Base-by-base conservation (phyloP, 2,888 invertebrate species). In the Embidobia sp. region DNA sequence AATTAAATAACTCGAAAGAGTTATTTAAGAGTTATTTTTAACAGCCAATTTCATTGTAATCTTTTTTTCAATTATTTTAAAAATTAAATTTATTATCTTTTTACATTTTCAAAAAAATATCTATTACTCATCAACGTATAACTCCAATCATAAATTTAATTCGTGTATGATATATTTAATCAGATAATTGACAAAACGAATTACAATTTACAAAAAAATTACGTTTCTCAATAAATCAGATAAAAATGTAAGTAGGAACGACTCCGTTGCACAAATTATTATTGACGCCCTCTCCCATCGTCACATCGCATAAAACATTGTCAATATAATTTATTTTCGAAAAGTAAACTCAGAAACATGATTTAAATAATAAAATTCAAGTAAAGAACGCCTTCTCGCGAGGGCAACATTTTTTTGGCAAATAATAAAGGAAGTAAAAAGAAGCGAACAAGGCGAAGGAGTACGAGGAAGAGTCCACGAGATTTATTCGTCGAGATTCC, bases 311-410 rank as follows among this genome's bases (percentile, higher is more conserved):
- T 67, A 40, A 67, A 57, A 33, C 42, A 44, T 66, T 66, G 51
- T 66, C 53, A 53, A 66, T 66, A 53, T 57, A 67, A 67, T 57
- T 67, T 67, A 67, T 67, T 57, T 67, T 37, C 57, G 44, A 69
- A 69, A 67, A 59, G 57, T 26, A 59, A 69, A 69, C 57, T 31
- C 16, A 11, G 44, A 55, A 31, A 48, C 67, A 48, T 57, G 57
- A 59, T 59, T 59, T 49, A 33, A 59, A 51, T 35, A 70, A 61
- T 59, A 59, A 70, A 70, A 70, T 70, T 59, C 13, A 51, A 61
- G 42, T 49, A 61, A 51, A 59, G 51, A 67, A 70, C 69, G 69
- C 69, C 69, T 70, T 44, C 27, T 59, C 48, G 48, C 27, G 29
- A 67, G 29, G 37, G 27, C 35, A 40, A 29, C 49, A 61, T 51